These are phyloP conservation scores for Montipora foliosa DNA, from an alignment of 64 coral and sea anemone species.

Conservation along the genomic window DNA sequence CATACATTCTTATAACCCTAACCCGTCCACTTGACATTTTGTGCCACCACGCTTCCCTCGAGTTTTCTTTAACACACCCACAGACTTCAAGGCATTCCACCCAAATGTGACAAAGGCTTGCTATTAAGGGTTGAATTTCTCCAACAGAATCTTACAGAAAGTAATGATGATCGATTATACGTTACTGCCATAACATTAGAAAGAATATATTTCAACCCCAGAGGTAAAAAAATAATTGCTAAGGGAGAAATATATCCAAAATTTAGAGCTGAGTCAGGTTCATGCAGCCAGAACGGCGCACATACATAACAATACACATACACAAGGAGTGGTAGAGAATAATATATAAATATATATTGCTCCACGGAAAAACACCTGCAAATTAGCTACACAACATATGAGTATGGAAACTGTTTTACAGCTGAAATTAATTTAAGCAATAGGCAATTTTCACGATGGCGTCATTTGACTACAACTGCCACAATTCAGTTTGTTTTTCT, in stretches of 20 bases:
- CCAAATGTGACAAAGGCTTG: background rate
- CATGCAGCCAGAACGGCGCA: slow-evolving; percentile 30
- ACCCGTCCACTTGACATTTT: background rate
- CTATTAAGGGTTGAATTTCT: background rate
- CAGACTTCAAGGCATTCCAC: background rate
- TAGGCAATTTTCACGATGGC: too few relatives aligned
- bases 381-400: too few relatives aligned
- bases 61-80: background rate
- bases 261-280: background rate
- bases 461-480: too few relatives aligned
- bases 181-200: background rate
- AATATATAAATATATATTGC: too few relatives aligned
- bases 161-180: background rate
- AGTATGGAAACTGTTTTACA: too few relatives aligned
- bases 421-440: too few relatives aligned
- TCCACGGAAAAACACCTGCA: too few relatives aligned
- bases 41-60: background rate
- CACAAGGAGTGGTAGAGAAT: too few relatives aligned
- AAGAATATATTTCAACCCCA: background rate
- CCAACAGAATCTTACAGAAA: background rate
- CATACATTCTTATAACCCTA: too few relatives aligned
- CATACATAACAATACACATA: too few relatives aligned
- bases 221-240: background rate
- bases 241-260: background rate
- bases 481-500: too few relatives aligned